A percentile compares a stretch with the other conserved stretches of the same genome.
Evolutionary conservation across 2,888 invertebrate species (phyloP).

Genomic region (Amorpha juglandis): DNA sequence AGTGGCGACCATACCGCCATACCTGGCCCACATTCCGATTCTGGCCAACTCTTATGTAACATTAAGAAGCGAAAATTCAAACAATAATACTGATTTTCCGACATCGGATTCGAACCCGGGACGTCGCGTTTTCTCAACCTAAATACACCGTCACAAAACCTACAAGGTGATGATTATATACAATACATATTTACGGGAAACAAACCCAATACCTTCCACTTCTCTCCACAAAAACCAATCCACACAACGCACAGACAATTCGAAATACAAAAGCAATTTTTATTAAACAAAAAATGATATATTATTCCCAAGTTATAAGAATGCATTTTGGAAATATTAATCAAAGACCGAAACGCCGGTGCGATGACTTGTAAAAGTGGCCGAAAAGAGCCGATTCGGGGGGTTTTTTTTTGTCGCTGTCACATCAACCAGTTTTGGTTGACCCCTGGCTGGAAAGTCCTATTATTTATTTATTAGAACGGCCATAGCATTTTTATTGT

Average conservation of each 20-base stretch:
- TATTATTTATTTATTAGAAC: too few relatives aligned
- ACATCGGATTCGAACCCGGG: too few relatives aligned
- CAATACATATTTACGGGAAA: background rate
- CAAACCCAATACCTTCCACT: background rate
- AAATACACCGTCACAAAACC: too few relatives aligned
- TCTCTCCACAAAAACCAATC: background rate
- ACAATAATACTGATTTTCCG: too few relatives aligned
- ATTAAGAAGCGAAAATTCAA: too few relatives aligned
- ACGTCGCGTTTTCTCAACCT: too few relatives aligned
- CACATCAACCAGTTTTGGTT: background rate
- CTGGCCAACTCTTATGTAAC: too few relatives aligned
- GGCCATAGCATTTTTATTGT: too few relatives aligned
- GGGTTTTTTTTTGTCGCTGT: slow-evolving; percentile 43
- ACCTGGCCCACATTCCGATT: too few relatives aligned
- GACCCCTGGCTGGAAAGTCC: background rate
- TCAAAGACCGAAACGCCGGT: slow-evolving; percentile 71
- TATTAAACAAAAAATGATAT: slow-evolving; percentile 32
- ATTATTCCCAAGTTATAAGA: slow-evolving; percentile 38
- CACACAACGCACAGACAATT: background rate
- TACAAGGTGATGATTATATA: background rate
- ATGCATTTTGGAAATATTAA: slow-evolving; percentile 60
- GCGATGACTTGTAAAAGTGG: slow-evolving; percentile 74
- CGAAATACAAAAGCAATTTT: slow-evolving; percentile 26
- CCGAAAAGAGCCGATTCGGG: slow-evolving; percentile 55
- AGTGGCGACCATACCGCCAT: too few relatives aligned